Evolutionary conservation across 2,888 invertebrate genomes (phyloP).

Genomic region (Oxystoma pomonae): DNA sequence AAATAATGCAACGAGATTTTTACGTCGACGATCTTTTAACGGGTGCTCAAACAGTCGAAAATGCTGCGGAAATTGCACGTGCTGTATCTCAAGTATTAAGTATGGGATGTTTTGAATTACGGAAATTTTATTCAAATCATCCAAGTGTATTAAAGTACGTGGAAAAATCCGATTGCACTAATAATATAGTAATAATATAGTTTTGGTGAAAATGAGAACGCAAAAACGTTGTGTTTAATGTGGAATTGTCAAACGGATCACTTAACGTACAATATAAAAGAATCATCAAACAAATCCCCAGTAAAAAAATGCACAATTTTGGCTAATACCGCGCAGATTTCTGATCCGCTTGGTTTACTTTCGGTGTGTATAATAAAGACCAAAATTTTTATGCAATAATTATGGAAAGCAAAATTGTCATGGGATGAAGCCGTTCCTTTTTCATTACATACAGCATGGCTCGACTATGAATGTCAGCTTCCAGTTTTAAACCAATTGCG

Average conservation of each 20-base stretch:
- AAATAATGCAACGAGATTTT: slow-evolving; percentile 11
- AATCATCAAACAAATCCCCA: neutral
- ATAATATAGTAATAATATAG: neutral
- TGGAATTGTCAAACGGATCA: slow-evolving; percentile 3
- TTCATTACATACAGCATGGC: neutral
- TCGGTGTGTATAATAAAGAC: neutral
- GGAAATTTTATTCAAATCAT: slow-evolving; percentile 12
- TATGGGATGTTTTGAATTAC: slow-evolving; percentile 12
- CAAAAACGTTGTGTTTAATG: neutral
- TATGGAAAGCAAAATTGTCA: slow-evolving; percentile 1
- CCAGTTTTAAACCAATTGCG: slow-evolving; percentile 2
- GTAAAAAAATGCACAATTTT: slow-evolving; percentile 8
- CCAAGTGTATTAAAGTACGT: neutral
- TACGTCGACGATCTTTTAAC: slow-evolving; percentile 19
- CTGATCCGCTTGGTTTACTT: slow-evolving; percentile 7
- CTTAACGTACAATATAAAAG: slow-evolving; percentile 1
- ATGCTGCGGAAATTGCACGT: slow-evolving; percentile 2
- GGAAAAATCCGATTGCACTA: neutral
- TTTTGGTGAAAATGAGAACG: slow-evolving; percentile 6
- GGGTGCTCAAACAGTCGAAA: slow-evolving; percentile 7
- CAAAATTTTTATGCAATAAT: slow-evolving; percentile 9
- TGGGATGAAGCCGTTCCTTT: slow-evolving; percentile 10
- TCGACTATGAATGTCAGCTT: neutral
- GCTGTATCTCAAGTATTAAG: slow-evolving; percentile 9
- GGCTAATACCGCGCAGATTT: slow-evolving; percentile 4